A percentile compares a stretch with the other conserved stretches of the same genome.
These are phyloP conservation scores for Capitella teleta DNA, from an alignment of 1,140 invertebrate species.

Conservation along the genomic window DNA sequence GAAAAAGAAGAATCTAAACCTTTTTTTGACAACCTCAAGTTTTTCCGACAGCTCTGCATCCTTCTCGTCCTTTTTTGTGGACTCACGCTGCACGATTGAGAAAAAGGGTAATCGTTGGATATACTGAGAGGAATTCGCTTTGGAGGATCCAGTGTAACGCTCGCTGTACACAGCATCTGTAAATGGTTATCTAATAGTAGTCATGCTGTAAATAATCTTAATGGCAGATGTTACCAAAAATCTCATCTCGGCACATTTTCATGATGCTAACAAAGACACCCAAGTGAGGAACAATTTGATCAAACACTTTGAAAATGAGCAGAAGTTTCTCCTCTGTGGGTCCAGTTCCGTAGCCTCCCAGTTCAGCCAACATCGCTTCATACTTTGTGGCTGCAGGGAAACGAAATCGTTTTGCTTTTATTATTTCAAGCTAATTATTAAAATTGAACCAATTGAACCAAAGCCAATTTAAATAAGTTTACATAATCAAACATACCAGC, in stretches of 20 bases:
- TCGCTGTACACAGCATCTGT: slow-evolving; percentile 36
- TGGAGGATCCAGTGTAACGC: slow-evolving; percentile 20
- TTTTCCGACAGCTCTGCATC: slow-evolving; percentile 29
- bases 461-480: too few relatives aligned
- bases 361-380: background rate
- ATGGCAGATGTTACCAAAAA: slow-evolving; percentile 26
- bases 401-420: too few relatives aligned
- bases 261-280: slow-evolving; percentile 33
- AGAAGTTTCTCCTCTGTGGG: slow-evolving; percentile 28
- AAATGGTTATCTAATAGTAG: background rate
- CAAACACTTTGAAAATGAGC: slow-evolving; percentile 32
- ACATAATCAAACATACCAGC: too few relatives aligned
- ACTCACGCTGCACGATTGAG: slow-evolving; percentile 22
- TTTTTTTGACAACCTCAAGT: slow-evolving; percentile 30
- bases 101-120: slow-evolving; percentile 31
- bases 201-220: background rate
- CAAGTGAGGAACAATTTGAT: slow-evolving; percentile 32
- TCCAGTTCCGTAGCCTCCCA: slow-evolving; percentile 6
- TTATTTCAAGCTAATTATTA: too few relatives aligned
- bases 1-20: slow-evolving; percentile 14
- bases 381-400: slow-evolving; percentile 5
- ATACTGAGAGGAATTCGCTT: slow-evolving; percentile 4
- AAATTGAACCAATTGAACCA: too few relatives aligned
- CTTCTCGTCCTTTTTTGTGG: slow-evolving; percentile 18
- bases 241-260: slow-evolving; percentile 27